A percentile compares a stretch with the other conserved stretches of the same genome.
phyloP scores from a whole-genome alignment of 2,797 vertebrate species.

The Melanotaenia boesemani region DNA sequence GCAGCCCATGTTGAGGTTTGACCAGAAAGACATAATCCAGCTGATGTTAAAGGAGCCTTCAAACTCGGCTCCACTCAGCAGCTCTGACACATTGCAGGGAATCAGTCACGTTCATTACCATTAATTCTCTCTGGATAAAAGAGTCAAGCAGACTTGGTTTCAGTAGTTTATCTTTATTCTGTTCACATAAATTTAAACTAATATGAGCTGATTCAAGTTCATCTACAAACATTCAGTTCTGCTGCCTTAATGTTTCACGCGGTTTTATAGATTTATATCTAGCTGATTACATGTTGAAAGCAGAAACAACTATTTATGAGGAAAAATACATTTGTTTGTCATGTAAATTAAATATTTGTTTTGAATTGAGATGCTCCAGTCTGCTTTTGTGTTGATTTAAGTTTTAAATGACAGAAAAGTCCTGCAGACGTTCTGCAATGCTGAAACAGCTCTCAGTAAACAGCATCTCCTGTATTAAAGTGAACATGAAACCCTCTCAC shows the following conservation, averaged over 20 bases:
- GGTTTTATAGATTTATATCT: slow-evolving; percentile 4
- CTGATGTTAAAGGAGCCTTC: too few species aligned
- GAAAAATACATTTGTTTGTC: background rate
- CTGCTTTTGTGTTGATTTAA: background rate
- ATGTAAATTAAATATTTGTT: background rate
- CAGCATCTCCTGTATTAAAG: too few species aligned
- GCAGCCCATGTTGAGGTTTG: background rate
- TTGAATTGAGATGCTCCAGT: slow-evolving; percentile 12
- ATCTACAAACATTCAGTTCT: slow-evolving; percentile 30
- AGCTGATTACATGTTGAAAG: slow-evolving; percentile 6
- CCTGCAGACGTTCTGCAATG: background rate
- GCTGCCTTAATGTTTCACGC: too few species aligned
- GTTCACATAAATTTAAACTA: slow-evolving; percentile 14
- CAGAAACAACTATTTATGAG: slow-evolving; percentile 24
- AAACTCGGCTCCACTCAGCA: background rate
- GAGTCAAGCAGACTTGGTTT: background rate
- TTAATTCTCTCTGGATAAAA: background rate
- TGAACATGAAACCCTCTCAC: too few species aligned
- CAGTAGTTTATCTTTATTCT: slow-evolving; percentile 49
- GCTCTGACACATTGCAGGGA: background rate
- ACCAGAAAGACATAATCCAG: too few species aligned
- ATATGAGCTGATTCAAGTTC: slow-evolving; percentile 2
- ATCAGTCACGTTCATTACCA: background rate
- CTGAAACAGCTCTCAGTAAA: too few species aligned
- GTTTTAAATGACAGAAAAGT: background rate